Percentiles rank a stretch among this genome's conserved stretches.
Conservation (phyloP, 2,797 vertebrate genomes). For the Mionectes olivaceus region DNA sequence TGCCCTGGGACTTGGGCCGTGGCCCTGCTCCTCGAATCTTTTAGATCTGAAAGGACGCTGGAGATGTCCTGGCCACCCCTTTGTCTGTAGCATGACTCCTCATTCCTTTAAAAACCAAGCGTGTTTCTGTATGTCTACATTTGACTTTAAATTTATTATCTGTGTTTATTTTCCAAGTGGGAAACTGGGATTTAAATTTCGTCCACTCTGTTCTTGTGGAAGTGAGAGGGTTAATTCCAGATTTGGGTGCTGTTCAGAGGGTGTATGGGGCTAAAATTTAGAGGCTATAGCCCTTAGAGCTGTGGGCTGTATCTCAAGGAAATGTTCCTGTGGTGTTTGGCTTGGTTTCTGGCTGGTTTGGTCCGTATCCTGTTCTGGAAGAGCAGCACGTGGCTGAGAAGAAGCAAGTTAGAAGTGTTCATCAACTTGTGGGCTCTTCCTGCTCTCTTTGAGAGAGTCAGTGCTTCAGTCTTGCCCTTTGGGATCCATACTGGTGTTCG, state of each 20-base stretch:
- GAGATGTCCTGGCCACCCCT: neutral
- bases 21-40: neutral
- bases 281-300: neutral
- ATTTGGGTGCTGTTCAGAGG: neutral
- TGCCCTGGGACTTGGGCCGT: rapidly evolving
- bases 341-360: slow-evolving; percentile 66
- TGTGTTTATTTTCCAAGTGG: neutral
- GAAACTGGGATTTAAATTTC: neutral
- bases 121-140: neutral
- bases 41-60: neutral
- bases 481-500: neutral
- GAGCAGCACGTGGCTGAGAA: slow-evolving; percentile 56
- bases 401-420: neutral
- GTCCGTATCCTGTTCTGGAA: slow-evolving; percentile 51
- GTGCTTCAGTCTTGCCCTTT: neutral
- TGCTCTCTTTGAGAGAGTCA: neutral
- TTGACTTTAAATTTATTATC: neutral
- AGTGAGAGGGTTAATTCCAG: neutral
- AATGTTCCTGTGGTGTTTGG: slow-evolving; percentile 42
- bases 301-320: neutral
- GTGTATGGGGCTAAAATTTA: neutral
- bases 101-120: neutral
- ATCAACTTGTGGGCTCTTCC: neutral
- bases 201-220: neutral
- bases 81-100: neutral